phyloP scores from a whole-genome alignment of 1,140 invertebrate species.

The Cyrtorhinus lividipennis region DNA sequence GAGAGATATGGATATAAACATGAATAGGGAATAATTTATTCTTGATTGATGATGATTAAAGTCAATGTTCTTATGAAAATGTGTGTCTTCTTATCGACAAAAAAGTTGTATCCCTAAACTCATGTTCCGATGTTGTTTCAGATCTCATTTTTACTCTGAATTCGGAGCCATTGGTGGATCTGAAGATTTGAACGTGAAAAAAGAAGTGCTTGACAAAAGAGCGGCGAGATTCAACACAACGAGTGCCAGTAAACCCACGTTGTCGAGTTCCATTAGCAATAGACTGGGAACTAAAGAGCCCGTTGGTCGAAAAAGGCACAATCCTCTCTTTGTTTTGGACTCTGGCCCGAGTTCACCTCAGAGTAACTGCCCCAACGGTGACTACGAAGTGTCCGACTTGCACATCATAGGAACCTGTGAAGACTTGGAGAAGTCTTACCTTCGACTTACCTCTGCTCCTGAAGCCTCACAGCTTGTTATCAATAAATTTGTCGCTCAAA shows the following conservation, averaged over 20 bases:
- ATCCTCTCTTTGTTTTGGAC: slow-evolving; percentile 28
- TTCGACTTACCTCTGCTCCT: slow-evolving; percentile 65
- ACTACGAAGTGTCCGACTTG: slow-evolving; percentile 65
- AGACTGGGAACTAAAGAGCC: slow-evolving; percentile 11
- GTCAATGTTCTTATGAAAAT: no score
- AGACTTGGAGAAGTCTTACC: slow-evolving; percentile 87
- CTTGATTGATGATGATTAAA: no score
- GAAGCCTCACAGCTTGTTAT: slow-evolving; percentile 31
- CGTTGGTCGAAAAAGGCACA: slow-evolving; percentile 21
- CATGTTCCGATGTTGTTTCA: no score
- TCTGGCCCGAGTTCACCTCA: neutral
- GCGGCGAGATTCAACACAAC: slow-evolving; percentile 59
- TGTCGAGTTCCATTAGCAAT: neutral
- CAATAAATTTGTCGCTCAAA: neutral
- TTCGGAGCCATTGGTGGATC: slow-evolving; percentile 33
- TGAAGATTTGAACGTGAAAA: slow-evolving; percentile 27
- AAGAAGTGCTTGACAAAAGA: slow-evolving; percentile 62
- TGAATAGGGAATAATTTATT: no score
- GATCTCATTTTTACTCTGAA: slow-evolving; percentile 50
- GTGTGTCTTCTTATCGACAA: no score
- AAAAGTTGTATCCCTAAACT: no score
- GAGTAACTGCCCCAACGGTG: slow-evolving; percentile 28
- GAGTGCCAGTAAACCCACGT: neutral
- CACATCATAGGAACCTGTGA: slow-evolving; percentile 86
- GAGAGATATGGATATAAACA: no score